Evolutionary conservation across 2,888 invertebrate genomes (phyloP).

Genomic region (Dryobota labecula): DNA sequence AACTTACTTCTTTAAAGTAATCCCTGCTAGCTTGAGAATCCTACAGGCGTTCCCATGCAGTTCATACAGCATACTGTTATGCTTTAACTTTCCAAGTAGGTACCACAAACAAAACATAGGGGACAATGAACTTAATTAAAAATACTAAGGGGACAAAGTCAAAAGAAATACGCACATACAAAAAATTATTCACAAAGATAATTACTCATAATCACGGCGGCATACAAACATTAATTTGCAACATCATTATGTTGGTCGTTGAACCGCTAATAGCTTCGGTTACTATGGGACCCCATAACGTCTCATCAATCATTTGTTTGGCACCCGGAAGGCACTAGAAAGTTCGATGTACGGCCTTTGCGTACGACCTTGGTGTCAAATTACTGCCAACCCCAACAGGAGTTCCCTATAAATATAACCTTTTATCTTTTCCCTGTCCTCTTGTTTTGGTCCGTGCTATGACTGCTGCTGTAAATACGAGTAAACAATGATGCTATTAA

Average conservation of each 20-base stretch:
- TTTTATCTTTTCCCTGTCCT: constrained; percentile 39
- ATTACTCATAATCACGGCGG: constrained; percentile 55
- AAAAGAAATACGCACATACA: constrained; percentile 34
- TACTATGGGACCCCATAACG: constrained; percentile 64
- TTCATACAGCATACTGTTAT: constrained; percentile 15
- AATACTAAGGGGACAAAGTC: constrained; percentile 38
- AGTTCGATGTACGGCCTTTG: constrained; percentile 83
- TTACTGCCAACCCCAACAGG: constrained; percentile 63
- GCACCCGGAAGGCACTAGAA: constrained; percentile 78
- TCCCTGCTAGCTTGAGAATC: not conserved
- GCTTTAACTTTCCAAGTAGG: no score
- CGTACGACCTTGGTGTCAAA: constrained; percentile 79
- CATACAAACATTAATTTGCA: constrained; percentile 64
- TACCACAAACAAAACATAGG: constrained; percentile 8
- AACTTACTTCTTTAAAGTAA: not conserved
- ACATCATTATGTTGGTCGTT: constrained; percentile 71
- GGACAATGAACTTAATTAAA: constrained; percentile 29
- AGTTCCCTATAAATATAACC: constrained; percentile 6
- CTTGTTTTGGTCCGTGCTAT: constrained; percentile 23
- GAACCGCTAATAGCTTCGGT: constrained; percentile 71
- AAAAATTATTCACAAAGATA: constrained; percentile 44
- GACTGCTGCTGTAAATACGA: constrained; percentile 27
- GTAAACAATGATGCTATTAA: constrained; percentile 22
- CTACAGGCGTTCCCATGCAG: not conserved
- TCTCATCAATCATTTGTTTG: constrained; percentile 80